phyloP scores from a whole-genome alignment of 1,140 invertebrate species.

The Drosophila kanapiae region DNA sequence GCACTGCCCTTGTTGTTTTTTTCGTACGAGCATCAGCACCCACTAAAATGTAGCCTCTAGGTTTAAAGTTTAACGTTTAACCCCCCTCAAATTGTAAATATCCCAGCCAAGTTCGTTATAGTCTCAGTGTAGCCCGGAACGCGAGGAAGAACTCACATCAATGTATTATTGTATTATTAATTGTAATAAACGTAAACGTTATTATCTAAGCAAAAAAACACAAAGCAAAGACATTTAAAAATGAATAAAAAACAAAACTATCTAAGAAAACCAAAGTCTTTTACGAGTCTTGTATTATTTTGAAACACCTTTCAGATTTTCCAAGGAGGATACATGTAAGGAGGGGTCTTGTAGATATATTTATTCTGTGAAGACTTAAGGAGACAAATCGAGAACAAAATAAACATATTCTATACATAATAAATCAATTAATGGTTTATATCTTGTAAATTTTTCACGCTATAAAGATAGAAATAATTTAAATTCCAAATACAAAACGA shows the following conservation, averaged over 20 bases:
- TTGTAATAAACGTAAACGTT: constrained; percentile 69
- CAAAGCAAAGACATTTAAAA: constrained; percentile 69
- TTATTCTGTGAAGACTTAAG: neutral
- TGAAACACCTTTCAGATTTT: neutral
- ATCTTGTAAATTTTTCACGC: neutral
- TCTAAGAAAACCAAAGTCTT: constrained; percentile 34
- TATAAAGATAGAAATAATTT: neutral
- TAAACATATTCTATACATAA: neutral
- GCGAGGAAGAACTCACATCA: constrained; percentile 54
- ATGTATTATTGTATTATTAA: constrained; percentile 82
- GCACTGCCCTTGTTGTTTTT: constrained; percentile 73
- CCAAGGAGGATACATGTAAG: no score
- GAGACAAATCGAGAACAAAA: no score
- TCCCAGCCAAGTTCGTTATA: constrained; percentile 62
- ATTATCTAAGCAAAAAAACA: constrained; percentile 65
- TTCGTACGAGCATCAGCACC: constrained; percentile 34
- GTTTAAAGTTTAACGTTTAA: constrained; percentile 28
- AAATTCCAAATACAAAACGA: neutral
- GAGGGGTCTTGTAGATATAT: fast-evolving
- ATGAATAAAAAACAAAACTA: constrained; percentile 59
- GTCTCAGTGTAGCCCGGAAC: constrained; percentile 43
- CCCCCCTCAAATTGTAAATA: constrained; percentile 73
- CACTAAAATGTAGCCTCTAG: constrained; percentile 52
- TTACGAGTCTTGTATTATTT: constrained; percentile 2
- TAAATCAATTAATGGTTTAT: no score